Conservation (phyloP, 2,797 vertebrate species). For the Spinus olivaceus region DNA sequence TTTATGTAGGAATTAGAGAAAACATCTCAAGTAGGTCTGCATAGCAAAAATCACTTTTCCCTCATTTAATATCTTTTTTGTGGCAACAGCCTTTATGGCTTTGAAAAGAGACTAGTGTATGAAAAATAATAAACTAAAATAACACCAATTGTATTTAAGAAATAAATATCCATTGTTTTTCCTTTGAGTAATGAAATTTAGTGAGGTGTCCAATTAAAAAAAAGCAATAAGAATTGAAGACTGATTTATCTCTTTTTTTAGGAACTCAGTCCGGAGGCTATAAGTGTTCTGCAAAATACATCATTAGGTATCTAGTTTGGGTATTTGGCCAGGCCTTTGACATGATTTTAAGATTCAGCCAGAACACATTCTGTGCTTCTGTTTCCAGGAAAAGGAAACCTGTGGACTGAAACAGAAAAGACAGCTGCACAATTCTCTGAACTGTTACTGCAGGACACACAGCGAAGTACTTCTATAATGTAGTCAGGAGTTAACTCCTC, state of each 20-base stretch:
- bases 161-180: background rate
- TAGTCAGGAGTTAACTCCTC: background rate
- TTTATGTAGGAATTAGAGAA: background rate
- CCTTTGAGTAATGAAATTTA: background rate
- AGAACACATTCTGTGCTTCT: background rate
- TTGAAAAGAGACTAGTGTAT: background rate
- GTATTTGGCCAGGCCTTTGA: background rate
- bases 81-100: background rate
- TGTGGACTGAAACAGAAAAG: background rate
- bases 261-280: background rate
- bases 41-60: background rate
- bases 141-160: background rate
- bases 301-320: background rate
- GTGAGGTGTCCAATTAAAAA: background rate
- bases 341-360: background rate
- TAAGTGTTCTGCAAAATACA: background rate
- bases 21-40: background rate
- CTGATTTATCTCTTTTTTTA: background rate
- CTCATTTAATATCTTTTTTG: background rate
- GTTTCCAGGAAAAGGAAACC: background rate
- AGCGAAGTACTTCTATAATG: background rate
- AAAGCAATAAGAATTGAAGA: accelerated
- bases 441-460: background rate
- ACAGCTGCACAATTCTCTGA: background rate
- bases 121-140: background rate